Base-by-base conservation (phyloP, 2,797 vertebrate genomes). In the Sebastes steindachneri region DNA sequence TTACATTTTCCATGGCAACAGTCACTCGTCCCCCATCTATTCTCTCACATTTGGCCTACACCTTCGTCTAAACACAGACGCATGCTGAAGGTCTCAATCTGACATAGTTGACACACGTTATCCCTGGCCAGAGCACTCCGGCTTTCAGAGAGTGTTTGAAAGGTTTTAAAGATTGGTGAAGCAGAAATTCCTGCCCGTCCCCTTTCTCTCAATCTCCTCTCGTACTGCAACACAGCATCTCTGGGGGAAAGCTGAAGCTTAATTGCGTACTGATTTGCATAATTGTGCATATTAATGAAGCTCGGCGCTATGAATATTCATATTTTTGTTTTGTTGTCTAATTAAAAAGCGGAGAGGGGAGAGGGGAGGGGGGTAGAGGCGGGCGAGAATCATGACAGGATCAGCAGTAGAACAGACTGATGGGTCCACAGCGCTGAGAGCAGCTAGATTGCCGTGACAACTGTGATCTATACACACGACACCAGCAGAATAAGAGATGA, bases 211-310 rank as follows among this genome's bases (percentile, higher is more conserved):
- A 86, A 77, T 91, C 89, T 89, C 84, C 78, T 76, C 88, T 92
- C 72, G 63, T 89, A 92, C 91, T 74, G 79, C 94, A 94, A 88
- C 86, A 87, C 87, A 78, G 83, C 84, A 90, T 95, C 95, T 96
- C 95, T 90, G 54, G 94, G 93, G 95, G 87, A 90, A 94, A 92
- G 91, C 93, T 92, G 92, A 94, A 88, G 96, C 96, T 98, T 98
- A 99, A 99, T 97, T 97, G 96, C 91, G 91, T 86, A 71, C 95
- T 96, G 86, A 98, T 99, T 98, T 99, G 95, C 97, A 99, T 98
- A 97, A 97, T 96, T 96, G 95, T 97, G 97, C 97, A 99, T 99
- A 99, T 98, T 97, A 99, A 98, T 97, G 96, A 94, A 87, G 1
- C 77, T 65, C 17, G 5, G 45, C 80, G 91, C 94, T 94, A 97